Percentiles rank a stretch among this genome's conserved stretches.
phyloP scores from a whole-genome alignment of 35 echinoderm and acorn worm genomes.

The Apostichopus japonicus region DNA sequence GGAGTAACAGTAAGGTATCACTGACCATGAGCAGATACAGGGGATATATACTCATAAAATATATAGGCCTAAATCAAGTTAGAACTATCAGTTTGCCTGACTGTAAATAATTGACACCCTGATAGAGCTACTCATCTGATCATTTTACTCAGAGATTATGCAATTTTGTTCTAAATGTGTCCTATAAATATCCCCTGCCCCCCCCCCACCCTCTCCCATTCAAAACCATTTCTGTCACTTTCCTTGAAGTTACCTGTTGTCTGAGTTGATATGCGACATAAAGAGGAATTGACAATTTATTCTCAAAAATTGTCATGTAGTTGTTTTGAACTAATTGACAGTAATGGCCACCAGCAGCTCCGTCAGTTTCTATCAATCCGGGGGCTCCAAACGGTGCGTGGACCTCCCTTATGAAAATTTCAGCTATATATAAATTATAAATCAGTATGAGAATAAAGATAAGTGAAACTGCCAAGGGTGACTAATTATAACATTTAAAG shows the following conservation, averaged over 20 bases:
- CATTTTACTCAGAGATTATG: too few relatives aligned
- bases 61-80: not conserved
- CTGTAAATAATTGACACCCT: too few relatives aligned
- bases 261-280: conserved; percentile 17
- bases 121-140: too few relatives aligned
- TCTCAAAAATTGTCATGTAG: conserved; percentile 45
- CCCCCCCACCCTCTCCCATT: too few relatives aligned
- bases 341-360: conserved; percentile 19
- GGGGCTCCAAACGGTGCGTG: conserved; percentile 7
- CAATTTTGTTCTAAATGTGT: too few relatives aligned
- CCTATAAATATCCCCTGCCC: too few relatives aligned
- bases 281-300: conserved; percentile 24
- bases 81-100: too few relatives aligned
- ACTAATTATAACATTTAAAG: too few relatives aligned
- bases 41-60: not conserved
- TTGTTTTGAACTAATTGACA: conserved; percentile 44
- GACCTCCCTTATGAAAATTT: not conserved
- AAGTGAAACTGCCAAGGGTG: too few relatives aligned
- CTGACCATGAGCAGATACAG: too few relatives aligned
- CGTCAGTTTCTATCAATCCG: not conserved
- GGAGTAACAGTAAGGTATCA: too few relatives aligned
- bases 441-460: not conserved
- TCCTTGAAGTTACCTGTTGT: not conserved
- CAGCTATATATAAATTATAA: not conserved
- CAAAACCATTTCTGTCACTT: too few relatives aligned